Conservation (phyloP, 2,888 invertebrate species). For the Pyrrhosoma nymphula region DNA sequence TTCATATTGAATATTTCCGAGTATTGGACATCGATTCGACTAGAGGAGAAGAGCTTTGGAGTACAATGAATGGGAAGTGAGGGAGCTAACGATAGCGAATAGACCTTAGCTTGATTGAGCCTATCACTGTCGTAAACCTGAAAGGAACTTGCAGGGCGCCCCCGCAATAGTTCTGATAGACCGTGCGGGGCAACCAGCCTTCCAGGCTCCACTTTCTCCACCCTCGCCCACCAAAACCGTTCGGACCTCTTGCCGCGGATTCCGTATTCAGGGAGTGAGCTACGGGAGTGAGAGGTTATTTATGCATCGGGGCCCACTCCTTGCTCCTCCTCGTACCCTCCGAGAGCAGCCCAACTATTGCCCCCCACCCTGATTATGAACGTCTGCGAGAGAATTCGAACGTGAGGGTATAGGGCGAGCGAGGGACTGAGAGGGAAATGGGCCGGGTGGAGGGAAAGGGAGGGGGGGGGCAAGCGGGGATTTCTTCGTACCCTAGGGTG, state of each 20-base stretch:
- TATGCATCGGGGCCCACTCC: constrained; percentile 43
- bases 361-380: constrained; percentile 59
- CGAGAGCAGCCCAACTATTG: not conserved
- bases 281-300: constrained; percentile 3
- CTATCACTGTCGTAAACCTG: too few species aligned
- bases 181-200: not conserved
- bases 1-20: too few species aligned
- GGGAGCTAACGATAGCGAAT: too few species aligned
- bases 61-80: too few species aligned
- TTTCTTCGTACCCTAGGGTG: not conserved
- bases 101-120: too few species aligned
- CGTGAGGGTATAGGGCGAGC: not conserved
- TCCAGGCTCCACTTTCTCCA: not conserved
- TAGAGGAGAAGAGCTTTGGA: too few species aligned
- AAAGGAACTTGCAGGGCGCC: too few species aligned
- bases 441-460: not conserved
- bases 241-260: not conserved
- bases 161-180: too few species aligned
- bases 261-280: constrained; percentile 33
- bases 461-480: not conserved
- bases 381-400: constrained; percentile 64
- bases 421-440: not conserved
- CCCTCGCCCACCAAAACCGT: not conserved
- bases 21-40: too few species aligned
- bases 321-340: not conserved